Evolutionary conservation across 2,113 vertebrate genomes (phyloP), one percentile per base, ranked within the genome.

Genomic region (Fregata magnificens): DNA sequence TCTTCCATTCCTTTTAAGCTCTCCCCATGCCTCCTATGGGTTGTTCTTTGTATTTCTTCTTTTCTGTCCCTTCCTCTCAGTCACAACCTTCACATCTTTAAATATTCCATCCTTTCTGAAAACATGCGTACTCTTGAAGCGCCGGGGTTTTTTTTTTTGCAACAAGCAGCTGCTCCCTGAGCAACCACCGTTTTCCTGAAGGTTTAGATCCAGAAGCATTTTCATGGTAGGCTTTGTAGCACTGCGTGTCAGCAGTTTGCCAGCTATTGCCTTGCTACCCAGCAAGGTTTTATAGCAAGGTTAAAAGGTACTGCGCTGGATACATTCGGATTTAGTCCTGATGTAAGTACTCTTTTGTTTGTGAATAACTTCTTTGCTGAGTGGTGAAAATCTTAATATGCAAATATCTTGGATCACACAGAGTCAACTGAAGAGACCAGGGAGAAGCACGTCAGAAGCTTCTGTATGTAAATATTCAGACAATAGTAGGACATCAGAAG

Each of bases 221-320:
- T 38, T 29, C 34, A 18, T 1, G 5, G 18, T 8, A 34, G 70
- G 45, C 16, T 82, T 49, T 21, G n/a, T 13, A 13, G 13, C 4
- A 1, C 29, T 14, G 19, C 5, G 4, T 3, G 1, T 34, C 14
- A 29, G 45, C 13, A 29, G 36, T 36, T 34, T 29, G 53, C 7
- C 22, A 14, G 32, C 31, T 66, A 8, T 21, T 26, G 49, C 25
- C 31, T 47, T 16, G 5, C 63, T 42, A n/a, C n/a, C 14, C 72
- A 53, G 29, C 45, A 32, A 70, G 29, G 29, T 55, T 49, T 59
- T 55, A 20, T 6, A 53, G 31, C 45, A 36, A 49, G 19, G 25
- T 49, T 44, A 44, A 56, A 36, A 72, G 47, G 12, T 47, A 19
- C 21, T 10, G 4, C 5, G 16, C 16, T 61, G 42, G 20, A 24